Percentiles rank a stretch among this genome's conserved stretches.
These are phyloP conservation scores for Motacilla alba DNA, from an alignment of 2,113 vertebrate genomes.

Conservation along the genomic window DNA sequence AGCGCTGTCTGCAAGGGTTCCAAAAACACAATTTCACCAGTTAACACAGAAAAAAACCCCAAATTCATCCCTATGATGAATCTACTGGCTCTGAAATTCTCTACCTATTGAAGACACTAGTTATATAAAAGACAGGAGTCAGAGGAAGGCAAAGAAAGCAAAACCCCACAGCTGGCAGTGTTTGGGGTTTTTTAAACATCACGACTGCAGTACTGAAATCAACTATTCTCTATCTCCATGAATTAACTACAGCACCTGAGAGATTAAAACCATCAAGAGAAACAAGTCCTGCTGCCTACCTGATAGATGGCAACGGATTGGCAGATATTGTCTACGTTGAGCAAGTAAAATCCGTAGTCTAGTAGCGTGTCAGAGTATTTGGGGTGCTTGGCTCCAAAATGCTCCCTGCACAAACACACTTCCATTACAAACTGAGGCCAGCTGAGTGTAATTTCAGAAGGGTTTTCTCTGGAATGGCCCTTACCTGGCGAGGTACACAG, in stretches of 20 bases:
- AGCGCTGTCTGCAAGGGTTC: slow-evolving; percentile 85
- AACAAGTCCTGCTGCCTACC: slow-evolving; percentile 68
- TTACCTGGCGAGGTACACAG: slow-evolving; percentile 95
- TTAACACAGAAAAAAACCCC: neutral
- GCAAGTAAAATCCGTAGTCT: slow-evolving; percentile 98
- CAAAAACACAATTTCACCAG: neutral
- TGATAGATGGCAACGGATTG: slow-evolving; percentile 99
- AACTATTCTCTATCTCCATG: neutral
- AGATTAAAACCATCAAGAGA: neutral
- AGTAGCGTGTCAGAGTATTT: slow-evolving; percentile 97
- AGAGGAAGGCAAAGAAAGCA: neutral
- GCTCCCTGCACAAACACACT: slow-evolving; percentile 81
- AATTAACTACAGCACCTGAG: neutral
- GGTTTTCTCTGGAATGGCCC: neutral
- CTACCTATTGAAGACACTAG: neutral
- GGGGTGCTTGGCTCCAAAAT: slow-evolving; percentile 97
- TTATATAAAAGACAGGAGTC: neutral
- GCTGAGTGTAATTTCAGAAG: rapidly evolving
- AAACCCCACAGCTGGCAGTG: rapidly evolving
- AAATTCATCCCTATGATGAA: neutral
- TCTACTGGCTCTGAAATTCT: neutral
- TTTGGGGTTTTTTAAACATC: rapidly evolving
- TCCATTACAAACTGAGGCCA: neutral
- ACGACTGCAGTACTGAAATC: neutral
- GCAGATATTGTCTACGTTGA: slow-evolving; percentile 99